These are phyloP conservation scores for Ptychochromis oligacanthus DNA, from an alignment of 2,113 vertebrate genomes.

Conservation along the genomic window DNA sequence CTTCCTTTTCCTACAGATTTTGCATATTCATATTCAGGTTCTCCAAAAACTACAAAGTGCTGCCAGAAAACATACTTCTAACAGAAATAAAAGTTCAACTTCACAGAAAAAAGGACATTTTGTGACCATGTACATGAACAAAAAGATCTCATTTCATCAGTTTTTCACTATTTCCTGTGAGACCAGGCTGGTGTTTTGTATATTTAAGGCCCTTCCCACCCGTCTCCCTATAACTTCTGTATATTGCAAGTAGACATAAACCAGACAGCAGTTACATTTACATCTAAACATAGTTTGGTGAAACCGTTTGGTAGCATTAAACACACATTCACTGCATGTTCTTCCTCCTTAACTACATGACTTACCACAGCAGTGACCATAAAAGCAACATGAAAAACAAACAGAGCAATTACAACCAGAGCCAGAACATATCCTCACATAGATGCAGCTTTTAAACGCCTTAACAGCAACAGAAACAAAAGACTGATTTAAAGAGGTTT, in stretches of 20 bases:
- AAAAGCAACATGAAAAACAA: not conserved
- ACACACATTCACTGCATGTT: not conserved
- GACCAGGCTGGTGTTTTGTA: too few relatives aligned
- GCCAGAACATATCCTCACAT: not conserved
- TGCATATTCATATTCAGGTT: not conserved
- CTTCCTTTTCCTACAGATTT: too few relatives aligned
- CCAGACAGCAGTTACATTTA: not conserved
- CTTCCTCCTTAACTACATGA: rapidly evolving
- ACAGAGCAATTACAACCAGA: not conserved
- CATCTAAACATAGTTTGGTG: not conserved
- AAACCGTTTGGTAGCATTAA: not conserved
- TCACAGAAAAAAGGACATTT: not conserved
- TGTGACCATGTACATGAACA: not conserved
- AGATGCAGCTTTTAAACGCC: not conserved
- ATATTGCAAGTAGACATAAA: not conserved
- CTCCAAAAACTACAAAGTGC: too few relatives aligned
- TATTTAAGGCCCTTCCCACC: rapidly evolving
- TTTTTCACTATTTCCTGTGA: not conserved
- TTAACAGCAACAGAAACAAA: not conserved
- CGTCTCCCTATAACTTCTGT: not conserved
- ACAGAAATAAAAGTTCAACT: not conserved
- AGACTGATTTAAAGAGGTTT: rapidly evolving
- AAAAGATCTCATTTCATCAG: rapidly evolving
- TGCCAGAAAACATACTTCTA: too few relatives aligned
- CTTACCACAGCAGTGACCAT: not conserved